phyloP scores from a whole-genome alignment of 92 coral and sea anemone species.

The Bergia sp. region DNA sequence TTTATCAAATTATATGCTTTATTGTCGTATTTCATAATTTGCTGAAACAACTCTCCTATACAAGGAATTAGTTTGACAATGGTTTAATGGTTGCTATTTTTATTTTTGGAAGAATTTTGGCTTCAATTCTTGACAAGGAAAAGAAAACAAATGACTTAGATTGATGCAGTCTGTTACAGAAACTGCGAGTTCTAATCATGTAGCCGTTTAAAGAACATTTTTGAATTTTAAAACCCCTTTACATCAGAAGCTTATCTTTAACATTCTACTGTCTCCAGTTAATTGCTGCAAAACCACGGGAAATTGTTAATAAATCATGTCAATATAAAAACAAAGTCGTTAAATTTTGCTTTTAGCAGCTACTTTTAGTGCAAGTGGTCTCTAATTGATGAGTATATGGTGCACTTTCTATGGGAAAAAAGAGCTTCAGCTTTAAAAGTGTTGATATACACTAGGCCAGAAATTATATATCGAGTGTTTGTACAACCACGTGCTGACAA shows the following conservation, averaged over 20 bases:
- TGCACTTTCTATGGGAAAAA: too few species aligned
- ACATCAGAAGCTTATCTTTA: not conserved
- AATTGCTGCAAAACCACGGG: not conserved
- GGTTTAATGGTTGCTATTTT: too few species aligned
- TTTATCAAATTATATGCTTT: too few species aligned
- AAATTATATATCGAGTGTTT: too few species aligned
- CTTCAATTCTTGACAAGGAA: not conserved
- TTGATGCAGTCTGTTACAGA: not conserved
- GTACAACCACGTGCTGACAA: too few species aligned
- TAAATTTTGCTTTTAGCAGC: not conserved
- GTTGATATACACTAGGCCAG: not conserved
- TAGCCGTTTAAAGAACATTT: not conserved
- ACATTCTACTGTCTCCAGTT: not conserved
- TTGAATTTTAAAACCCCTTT: not conserved
- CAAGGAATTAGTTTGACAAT: too few species aligned
- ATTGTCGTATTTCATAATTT: not conserved
- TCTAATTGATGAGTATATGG: not conserved
- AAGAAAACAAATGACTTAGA: not conserved
- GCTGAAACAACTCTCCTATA: not conserved
- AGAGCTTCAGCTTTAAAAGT: not conserved
- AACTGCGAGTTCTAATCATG: not conserved
- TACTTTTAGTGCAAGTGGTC: not conserved
- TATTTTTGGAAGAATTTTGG: too few species aligned
- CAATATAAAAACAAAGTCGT: not conserved
- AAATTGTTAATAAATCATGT: not conserved